Conservation (phyloP, 2,888 invertebrate genomes). For the Yponomeuta plumbellus region DNA sequence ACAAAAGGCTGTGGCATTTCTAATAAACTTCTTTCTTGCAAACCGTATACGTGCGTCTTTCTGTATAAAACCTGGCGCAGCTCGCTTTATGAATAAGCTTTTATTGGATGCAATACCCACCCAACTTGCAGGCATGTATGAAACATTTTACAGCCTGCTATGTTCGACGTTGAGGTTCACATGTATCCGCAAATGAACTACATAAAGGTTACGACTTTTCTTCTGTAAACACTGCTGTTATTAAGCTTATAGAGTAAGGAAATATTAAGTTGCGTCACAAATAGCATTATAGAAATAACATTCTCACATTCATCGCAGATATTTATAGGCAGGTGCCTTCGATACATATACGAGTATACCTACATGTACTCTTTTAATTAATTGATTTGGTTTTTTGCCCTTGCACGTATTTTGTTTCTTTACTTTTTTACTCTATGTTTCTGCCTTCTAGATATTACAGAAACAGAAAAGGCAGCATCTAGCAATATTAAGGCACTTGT, state of each 20-base stretch:
- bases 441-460: neutral
- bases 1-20: neutral
- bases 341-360: too few relatives aligned
- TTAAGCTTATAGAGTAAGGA: neutral
- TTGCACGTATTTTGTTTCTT: too few relatives aligned
- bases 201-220: conserved; percentile 17
- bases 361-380: too few relatives aligned
- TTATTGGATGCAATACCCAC: conserved; percentile 1
- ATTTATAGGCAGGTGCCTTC: too few relatives aligned
- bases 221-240: neutral
- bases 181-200: conserved; percentile 8
- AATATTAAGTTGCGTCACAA: too few relatives aligned
- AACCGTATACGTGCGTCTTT: neutral
- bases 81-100: neutral
- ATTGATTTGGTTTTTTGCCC: too few relatives aligned
- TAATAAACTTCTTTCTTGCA: neutral
- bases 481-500: neutral
- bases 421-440: too few relatives aligned
- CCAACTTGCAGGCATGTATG: conserved; percentile 7
- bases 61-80: neutral
- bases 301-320: too few relatives aligned
- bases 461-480: neutral
- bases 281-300: too few relatives aligned
- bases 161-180: neutral
- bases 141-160: conserved; percentile 11